Base-by-base conservation (phyloP, 1,140 invertebrate species). In the Copidosoma floridanum region DNA sequence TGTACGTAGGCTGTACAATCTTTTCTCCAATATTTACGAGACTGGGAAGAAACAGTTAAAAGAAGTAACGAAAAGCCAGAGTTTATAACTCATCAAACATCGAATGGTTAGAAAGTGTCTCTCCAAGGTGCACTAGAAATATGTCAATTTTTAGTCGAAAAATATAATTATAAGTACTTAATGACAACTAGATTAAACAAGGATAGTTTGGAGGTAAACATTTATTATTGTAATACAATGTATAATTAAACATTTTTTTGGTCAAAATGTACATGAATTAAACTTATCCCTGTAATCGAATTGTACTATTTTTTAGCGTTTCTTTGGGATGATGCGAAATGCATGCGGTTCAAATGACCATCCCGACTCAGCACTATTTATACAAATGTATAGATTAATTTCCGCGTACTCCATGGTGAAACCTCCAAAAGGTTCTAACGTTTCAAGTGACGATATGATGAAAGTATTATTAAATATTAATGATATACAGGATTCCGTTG, bases 271-370 rank as follows among this genome's bases (percentile, higher is more conserved):
- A 14, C 5, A 14, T 43, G 5, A 43, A 10, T 43, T 24, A 47
- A n/a, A 46, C 16, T 57, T 47, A 2, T 6, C 40, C 29, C 18
- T 20, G n/a, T 46, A 26, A 14, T 27, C 10, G 4, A 26, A 1
- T 21, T 41, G 16, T 8, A 37, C 37, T 35, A n/a, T 8, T 27
- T 64, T 60, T 29, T 21, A 57, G 57, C 27, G 57, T 20, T 64
- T 64, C 23, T 55, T 56, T 40, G 56, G 57, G 4, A 51, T 60
- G 44, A 60, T 64, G 46, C 29, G 57, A 3, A 37, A 47, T 12
- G 46, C 29, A 18, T 64, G 63, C 44, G 63, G 63, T 16, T 44
- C 24, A 2, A 64, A 60, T 26, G 63, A 64, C 14, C 53, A 64
- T 41, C 63, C 63, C 2, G 63, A 64, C 41, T 38, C 40, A 21